A percentile compares a stretch with the other conserved stretches of the same genome.
These are phyloP conservation scores for Tragelaphus scriptus DNA, from an alignment of 2,113 vertebrate species.

Conservation along the genomic window DNA sequence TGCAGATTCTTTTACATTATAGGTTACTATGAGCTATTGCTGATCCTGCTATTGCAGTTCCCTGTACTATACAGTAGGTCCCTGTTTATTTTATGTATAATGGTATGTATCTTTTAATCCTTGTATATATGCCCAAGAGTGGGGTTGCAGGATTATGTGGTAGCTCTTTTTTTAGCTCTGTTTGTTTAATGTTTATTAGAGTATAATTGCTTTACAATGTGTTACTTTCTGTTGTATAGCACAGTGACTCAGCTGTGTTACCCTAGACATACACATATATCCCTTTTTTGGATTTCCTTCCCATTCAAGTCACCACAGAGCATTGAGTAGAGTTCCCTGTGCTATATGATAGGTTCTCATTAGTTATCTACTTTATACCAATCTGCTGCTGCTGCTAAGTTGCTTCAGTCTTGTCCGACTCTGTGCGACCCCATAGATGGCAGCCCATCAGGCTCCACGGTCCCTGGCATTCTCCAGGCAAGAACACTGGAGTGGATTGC, in stretches of 20 bases:
- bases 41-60: not conserved
- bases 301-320: not conserved
- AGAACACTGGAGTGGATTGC: too few relatives aligned
- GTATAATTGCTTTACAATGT: not conserved
- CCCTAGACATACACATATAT: not conserved
- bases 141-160: not conserved
- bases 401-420: too few relatives aligned
- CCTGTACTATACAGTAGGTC: not conserved
- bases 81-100: not conserved
- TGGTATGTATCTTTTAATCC: not conserved
- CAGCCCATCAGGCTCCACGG: too few relatives aligned
- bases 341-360: not conserved
- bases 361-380: not conserved
- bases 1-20: not conserved
- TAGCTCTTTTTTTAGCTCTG: not conserved
- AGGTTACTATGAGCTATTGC: not conserved
- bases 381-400: too few relatives aligned
- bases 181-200: not conserved
- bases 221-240: not conserved
- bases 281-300: not conserved
- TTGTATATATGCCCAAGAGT: not conserved
- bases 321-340: not conserved
- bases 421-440: too few relatives aligned
- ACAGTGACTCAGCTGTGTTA: not conserved
- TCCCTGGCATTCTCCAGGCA: too few relatives aligned